Evolutionary conservation across 2,113 vertebrate genomes (phyloP).

Genomic region (Chrysemys picta): DNA sequence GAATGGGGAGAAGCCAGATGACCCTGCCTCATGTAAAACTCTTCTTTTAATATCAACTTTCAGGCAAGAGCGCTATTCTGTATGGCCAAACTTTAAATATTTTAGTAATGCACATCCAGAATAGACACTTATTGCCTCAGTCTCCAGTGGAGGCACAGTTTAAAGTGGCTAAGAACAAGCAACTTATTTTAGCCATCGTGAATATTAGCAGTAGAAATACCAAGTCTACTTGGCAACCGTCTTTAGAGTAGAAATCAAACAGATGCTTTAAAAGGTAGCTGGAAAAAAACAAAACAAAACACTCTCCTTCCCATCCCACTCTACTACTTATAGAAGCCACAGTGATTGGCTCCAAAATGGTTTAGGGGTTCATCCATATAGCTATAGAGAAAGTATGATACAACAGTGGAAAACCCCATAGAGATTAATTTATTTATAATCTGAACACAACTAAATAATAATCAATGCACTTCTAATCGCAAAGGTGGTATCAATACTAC

Average conservation of each 20-base stretch:
- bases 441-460: constrained; percentile 79
- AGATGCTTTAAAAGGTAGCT: neutral
- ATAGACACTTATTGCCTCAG: neutral
- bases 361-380: neutral
- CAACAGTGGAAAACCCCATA: constrained; percentile 54
- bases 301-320: constrained; percentile 1
- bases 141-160: neutral
- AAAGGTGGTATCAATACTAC: constrained; percentile 88
- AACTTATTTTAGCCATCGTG: constrained; percentile 28
- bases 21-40: neutral
- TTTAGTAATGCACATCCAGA: neutral
- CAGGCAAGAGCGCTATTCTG: neutral
- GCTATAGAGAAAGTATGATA: constrained; percentile 1
- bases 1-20: constrained; percentile 29
- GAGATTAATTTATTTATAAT: constrained; percentile 66
- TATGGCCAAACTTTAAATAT: neutral
- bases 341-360: constrained; percentile 39
- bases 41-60: neutral
- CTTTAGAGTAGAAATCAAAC: constrained; percentile 20
- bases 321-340: constrained; percentile 63
- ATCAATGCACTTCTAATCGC: constrained; percentile 85
- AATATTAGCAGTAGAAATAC: constrained; percentile 29
- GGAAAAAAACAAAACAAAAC: neutral
- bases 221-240: constrained; percentile 29
- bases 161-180: constrained; percentile 9